A percentile compares a stretch with the other conserved stretches of the same genome.
Evolutionary conservation across 2,113 vertebrate genomes (phyloP).

Genomic region (Brachyistius frenatus): DNA sequence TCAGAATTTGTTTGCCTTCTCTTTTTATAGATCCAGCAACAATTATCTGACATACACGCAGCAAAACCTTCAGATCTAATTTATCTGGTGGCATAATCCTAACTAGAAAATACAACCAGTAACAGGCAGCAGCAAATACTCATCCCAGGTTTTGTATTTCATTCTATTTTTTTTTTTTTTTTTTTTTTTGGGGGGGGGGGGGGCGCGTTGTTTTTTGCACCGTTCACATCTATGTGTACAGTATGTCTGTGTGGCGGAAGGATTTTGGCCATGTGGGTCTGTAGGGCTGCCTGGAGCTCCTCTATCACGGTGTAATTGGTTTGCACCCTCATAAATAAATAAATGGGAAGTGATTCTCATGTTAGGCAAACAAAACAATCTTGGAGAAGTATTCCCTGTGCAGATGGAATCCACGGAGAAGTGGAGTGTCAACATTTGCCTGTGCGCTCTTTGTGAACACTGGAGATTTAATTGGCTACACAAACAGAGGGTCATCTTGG

Average conservation of each 20-base stretch:
- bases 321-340: slow-evolving; percentile 83
- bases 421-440: slow-evolving; percentile 81
- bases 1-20: slow-evolving; percentile 29
- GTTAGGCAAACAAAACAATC: slow-evolving; percentile 84
- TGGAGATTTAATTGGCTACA: slow-evolving; percentile 75
- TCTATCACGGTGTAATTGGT: slow-evolving; percentile 80
- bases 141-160: slow-evolving; percentile 36
- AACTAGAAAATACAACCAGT: slow-evolving; percentile 14
- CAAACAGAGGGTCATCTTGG: slow-evolving; percentile 75
- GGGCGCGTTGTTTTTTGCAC: neutral
- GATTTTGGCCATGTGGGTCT: slow-evolving; percentile 56
- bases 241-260: slow-evolving; percentile 36
- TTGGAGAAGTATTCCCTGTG: slow-evolving; percentile 73
- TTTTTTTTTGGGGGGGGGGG: too few relatives aligned
- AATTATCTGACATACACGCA: slow-evolving; percentile 34
- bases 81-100: slow-evolving; percentile 30
- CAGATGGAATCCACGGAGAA: slow-evolving; percentile 72
- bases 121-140: slow-evolving; percentile 24
- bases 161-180: neutral
- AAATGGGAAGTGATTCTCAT: slow-evolving; percentile 80
- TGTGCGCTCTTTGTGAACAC: slow-evolving; percentile 57
- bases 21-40: slow-evolving; percentile 1
- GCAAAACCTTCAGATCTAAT: slow-evolving; percentile 8
- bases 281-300: slow-evolving; percentile 68
- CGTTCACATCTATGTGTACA: slow-evolving; percentile 27